Percentiles rank a stretch among this genome's conserved stretches.
Conservation (phyloP, 2,888 invertebrate species). For the Dascillus cervinus region DNA sequence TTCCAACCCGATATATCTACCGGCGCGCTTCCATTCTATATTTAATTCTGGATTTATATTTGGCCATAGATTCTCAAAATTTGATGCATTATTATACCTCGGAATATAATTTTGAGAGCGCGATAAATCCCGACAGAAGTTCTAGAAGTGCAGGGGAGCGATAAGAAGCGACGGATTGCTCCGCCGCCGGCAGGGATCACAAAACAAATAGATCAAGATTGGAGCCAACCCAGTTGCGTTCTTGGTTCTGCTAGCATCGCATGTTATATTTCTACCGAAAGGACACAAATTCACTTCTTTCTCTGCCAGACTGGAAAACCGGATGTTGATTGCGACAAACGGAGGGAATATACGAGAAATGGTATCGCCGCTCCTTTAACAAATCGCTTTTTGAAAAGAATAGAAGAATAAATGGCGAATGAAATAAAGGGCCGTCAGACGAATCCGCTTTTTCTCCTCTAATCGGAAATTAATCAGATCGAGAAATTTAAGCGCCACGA, state of each 20-base stretch:
- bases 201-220: constrained; percentile 45
- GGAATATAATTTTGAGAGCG: constrained; percentile 39
- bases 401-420: constrained; percentile 27
- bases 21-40: constrained; percentile 40
- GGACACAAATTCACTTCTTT: constrained; percentile 38
- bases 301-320: constrained; percentile 38
- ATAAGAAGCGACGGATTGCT: constrained; percentile 39
- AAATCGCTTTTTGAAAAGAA: constrained; percentile 33
- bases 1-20: constrained; percentile 42
- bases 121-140: constrained; percentile 31
- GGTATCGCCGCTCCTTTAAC: constrained; percentile 35
- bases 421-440: constrained; percentile 16
- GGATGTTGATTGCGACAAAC: constrained; percentile 44
- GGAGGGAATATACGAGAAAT: constrained; percentile 36
- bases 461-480: too few relatives aligned
- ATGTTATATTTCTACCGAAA: constrained; percentile 27
- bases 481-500: not conserved
- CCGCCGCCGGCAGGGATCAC: constrained; percentile 40
- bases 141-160: constrained; percentile 35
- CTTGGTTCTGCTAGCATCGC: constrained; percentile 40
- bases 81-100: constrained; percentile 44
- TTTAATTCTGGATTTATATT: constrained; percentile 45
- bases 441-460: too few relatives aligned
- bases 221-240: constrained; percentile 33
- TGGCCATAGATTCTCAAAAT: constrained; percentile 40